These are phyloP conservation scores for Campoletis raptor DNA, from an alignment of 2,888 invertebrate species.

Conservation along the genomic window DNA sequence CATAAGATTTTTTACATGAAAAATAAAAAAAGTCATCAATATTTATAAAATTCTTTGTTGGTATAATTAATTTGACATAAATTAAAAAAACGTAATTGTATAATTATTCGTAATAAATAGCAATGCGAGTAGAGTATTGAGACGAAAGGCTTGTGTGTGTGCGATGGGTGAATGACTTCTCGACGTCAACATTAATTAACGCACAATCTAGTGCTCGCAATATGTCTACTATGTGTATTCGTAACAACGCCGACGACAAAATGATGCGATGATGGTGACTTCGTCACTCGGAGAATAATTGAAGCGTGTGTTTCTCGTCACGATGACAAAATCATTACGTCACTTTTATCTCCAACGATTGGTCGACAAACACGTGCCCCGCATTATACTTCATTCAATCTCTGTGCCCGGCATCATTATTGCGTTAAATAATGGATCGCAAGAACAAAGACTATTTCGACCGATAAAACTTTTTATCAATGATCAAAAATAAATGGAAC, in stretches of 20 bases:
- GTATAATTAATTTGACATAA: neutral
- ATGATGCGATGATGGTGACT: conserved; percentile 43
- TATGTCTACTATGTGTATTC: conserved; percentile 37
- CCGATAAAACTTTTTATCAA: neutral
- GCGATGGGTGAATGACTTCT: conserved; percentile 80
- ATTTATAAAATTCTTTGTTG: neutral
- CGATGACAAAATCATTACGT: conserved; percentile 55
- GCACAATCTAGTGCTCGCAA: conserved; percentile 54
- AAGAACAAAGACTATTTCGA: neutral
- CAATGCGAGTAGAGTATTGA: conserved; percentile 16
- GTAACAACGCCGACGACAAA: conserved; percentile 44
- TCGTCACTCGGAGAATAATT: conserved; percentile 65
- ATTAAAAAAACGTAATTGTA: conserved; percentile 20
- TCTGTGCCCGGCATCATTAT: neutral
- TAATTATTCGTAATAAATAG: neutral
- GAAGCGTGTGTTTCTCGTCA: conserved; percentile 54
- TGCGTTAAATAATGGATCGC: neutral
- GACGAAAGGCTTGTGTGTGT: conserved; percentile 34
- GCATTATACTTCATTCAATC: conserved; percentile 36
- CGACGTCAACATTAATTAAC: conserved; percentile 72
- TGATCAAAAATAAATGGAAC: neutral
- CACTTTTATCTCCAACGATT: conserved; percentile 52
- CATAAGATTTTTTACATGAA: neutral
- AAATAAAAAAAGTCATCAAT: neutral
- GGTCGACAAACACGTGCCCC: conserved; percentile 54